Percentiles rank a stretch among this genome's conserved stretches.
These are phyloP conservation scores for Heliocidaris erythrogramma DNA, from an alignment of 35 echinoderm and acorn worm genomes.

Conservation along the genomic window DNA sequence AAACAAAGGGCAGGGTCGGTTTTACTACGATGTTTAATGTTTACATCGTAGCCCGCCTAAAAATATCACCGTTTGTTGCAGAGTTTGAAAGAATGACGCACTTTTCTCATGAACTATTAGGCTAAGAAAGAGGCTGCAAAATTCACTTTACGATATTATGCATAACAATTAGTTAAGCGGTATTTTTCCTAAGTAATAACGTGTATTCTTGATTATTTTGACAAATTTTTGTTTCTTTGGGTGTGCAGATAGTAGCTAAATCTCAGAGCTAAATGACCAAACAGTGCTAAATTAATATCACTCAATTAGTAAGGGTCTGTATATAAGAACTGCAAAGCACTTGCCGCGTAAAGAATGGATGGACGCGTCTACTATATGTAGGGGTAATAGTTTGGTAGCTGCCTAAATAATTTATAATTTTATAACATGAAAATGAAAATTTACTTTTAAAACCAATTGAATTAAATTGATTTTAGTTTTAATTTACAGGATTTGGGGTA, in stretches of 20 bases:
- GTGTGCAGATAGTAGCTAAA: no score
- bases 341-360: not conserved
- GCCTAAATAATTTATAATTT: no score
- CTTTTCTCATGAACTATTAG: not conserved
- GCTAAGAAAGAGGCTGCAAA: not conserved
- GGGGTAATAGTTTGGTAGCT: not conserved
- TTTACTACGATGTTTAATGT: not conserved
- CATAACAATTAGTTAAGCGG: no score
- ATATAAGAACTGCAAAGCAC: not conserved
- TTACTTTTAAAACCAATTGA: no score
- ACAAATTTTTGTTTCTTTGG: no score
- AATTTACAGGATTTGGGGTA: no score
- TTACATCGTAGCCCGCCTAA: not conserved
- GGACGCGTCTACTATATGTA: not conserved
- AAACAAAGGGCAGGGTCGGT: not conserved
- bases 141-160: not conserved
- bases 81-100: not conserved
- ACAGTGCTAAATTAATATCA: not conserved
- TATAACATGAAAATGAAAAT: no score
- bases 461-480: no score
- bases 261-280: no score
- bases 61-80: not conserved
- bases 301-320: not conserved
- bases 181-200: not conserved
- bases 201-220: no score